A percentile compares a stretch with the other conserved stretches of the same genome.
phyloP scores from a whole-genome alignment of 2,888 invertebrate genomes.

The Protodeltote pygarga region DNA sequence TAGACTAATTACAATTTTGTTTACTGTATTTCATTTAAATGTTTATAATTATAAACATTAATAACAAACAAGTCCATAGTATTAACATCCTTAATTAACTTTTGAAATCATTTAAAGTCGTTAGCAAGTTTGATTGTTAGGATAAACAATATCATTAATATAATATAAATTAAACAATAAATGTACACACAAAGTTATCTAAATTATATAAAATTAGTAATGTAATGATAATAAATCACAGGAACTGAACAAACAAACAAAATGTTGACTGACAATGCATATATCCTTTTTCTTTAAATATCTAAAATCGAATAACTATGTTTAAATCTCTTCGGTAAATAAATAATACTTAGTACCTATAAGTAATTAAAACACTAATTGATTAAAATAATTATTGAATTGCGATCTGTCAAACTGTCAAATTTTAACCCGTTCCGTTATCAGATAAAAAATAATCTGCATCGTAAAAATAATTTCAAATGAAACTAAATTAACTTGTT shows the following conservation, averaged over 20 bases:
- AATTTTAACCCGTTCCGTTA: not conserved
- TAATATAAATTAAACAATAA: constrained; percentile 27
- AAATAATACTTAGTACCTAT: no score
- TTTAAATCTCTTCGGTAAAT: no score
- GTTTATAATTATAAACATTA: not conserved
- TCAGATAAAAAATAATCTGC: no score
- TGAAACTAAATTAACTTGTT: no score
- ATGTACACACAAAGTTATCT: constrained; percentile 33
- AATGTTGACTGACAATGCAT: constrained; percentile 4
- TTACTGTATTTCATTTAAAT: not conserved
- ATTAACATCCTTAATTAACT: constrained; percentile 15
- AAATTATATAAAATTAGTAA: constrained; percentile 45
- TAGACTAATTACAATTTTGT: constrained; percentile 9
- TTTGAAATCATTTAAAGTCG: constrained; percentile 27
- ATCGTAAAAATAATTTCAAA: no score
- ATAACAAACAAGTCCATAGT: constrained; percentile 12
- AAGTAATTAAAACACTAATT: not conserved
- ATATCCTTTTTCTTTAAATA: no score
- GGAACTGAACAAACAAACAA: constrained; percentile 29
- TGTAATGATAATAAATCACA: constrained; percentile 26
- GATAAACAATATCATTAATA: constrained; percentile 43
- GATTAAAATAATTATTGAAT: not conserved
- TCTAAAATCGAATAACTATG: no score
- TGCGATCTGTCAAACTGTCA: not conserved
- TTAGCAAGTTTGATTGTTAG: constrained; percentile 27